A percentile compares a stretch with the other conserved stretches of the same genome.
Evolutionary conservation across 2,113 vertebrate species (phyloP).

Genomic region (Burhinus oedicnemus): DNA sequence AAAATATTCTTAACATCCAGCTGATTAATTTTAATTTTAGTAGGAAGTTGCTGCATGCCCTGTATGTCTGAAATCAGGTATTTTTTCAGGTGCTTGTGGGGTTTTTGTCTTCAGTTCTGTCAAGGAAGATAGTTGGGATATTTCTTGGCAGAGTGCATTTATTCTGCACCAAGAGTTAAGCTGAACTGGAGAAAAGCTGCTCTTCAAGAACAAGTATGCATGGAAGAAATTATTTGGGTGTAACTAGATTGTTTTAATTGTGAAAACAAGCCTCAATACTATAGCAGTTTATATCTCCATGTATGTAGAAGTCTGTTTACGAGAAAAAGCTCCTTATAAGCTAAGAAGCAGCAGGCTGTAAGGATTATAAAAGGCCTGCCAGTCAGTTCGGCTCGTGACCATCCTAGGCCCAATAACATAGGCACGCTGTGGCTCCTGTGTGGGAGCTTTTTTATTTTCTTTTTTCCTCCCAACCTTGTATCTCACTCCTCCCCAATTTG

Average conservation of each 20-base stretch:
- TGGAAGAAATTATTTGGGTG: background rate
- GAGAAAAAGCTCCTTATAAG: background rate
- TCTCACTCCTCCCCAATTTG: background rate
- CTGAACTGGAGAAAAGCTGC: background rate
- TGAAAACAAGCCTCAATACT: background rate
- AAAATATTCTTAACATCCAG: background rate
- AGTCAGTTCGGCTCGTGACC: background rate
- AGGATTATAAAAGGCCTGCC: background rate
- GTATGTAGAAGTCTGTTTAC: background rate
- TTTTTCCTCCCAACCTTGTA: fast-evolving
- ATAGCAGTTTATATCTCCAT: background rate
- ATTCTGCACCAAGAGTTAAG: background rate
- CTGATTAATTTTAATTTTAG: background rate
- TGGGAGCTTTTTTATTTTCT: background rate
- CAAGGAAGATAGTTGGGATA: background rate
- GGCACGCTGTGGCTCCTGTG: background rate
- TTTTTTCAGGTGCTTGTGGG: background rate
- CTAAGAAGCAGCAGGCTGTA: background rate
- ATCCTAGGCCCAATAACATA: background rate
- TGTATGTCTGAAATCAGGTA: background rate
- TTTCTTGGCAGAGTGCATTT: background rate
- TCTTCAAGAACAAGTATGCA: background rate
- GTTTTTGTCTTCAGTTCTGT: background rate
- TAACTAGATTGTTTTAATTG: background rate
- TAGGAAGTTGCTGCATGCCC: background rate